Evolutionary conservation across 2,113 vertebrate genomes (phyloP).

Genomic region (Empidonax traillii): DNA sequence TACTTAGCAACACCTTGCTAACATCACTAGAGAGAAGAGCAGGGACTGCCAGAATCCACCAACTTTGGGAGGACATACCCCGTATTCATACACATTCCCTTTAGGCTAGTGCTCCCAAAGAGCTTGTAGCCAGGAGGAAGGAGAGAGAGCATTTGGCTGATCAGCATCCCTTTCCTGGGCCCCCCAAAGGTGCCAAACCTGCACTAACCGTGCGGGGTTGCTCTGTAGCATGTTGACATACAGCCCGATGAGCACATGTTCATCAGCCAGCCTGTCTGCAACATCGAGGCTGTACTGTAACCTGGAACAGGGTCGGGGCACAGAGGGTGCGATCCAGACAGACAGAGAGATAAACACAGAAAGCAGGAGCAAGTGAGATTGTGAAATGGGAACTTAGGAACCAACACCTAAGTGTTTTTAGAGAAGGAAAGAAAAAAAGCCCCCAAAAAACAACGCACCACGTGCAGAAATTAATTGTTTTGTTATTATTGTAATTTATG

Average conservation of each 20-base stretch:
- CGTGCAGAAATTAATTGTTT: background rate
- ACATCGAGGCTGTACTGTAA: constrained; percentile 96
- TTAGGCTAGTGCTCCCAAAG: background rate
- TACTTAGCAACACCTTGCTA: background rate
- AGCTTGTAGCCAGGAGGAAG: background rate
- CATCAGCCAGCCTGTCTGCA: constrained; percentile 97
- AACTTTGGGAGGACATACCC: background rate
- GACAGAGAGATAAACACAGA: constrained; percentile 52
- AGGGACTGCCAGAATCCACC: background rate
- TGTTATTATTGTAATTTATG: background rate
- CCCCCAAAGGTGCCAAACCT: constrained; percentile 72
- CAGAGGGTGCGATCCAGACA: constrained; percentile 45
- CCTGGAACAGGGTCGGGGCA: constrained; percentile 82
- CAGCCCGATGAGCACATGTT: constrained; percentile 96
- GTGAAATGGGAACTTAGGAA: constrained; percentile 48
- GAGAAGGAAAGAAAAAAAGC: background rate
- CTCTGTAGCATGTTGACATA: constrained; percentile 97
- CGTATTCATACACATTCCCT: background rate
- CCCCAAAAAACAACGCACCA: background rate
- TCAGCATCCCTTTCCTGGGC: constrained; percentile 5
- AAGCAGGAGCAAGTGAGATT: constrained; percentile 53
- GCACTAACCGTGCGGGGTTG: constrained; percentile 94
- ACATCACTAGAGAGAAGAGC: background rate
- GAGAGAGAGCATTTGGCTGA: background rate
- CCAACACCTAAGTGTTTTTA: background rate